These are phyloP conservation scores for Oreochromis aureus DNA, from an alignment of 2,113 vertebrate genomes.

Conservation along the genomic window DNA sequence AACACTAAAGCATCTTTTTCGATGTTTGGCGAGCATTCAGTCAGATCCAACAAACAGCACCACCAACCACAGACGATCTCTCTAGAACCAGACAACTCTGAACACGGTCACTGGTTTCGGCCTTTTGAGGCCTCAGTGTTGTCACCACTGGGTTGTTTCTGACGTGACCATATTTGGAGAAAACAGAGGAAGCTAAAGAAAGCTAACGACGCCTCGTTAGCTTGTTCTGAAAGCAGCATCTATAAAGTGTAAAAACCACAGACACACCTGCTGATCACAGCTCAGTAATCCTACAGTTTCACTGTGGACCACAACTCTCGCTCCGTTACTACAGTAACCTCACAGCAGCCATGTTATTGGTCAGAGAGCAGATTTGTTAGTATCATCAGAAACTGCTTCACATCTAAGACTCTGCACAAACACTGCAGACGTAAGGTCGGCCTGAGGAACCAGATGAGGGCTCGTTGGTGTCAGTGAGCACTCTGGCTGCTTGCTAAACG, in stretches of 20 bases:
- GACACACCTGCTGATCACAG: not conserved
- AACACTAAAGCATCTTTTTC: not conserved
- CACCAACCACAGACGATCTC: not conserved
- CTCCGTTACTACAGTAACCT: not conserved
- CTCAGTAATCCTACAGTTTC: not conserved
- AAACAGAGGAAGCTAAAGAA: not conserved
- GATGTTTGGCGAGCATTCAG: no score
- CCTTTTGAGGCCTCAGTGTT: not conserved
- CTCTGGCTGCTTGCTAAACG: not conserved
- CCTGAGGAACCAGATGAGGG: not conserved
- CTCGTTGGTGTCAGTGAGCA: not conserved
- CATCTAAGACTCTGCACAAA: not conserved
- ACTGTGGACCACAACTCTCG: fast-evolving
- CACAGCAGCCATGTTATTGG: not conserved
- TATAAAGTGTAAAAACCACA: not conserved
- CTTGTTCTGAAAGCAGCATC: not conserved
- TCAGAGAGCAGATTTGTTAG: not conserved
- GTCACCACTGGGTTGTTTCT: not conserved
- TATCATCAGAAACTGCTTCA: not conserved
- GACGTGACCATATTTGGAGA: not conserved
- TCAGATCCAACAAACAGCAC: not conserved
- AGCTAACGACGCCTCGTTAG: fast-evolving
- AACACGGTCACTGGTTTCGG: not conserved
- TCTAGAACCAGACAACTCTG: not conserved
- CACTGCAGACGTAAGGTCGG: not conserved